A percentile compares a stretch with the other conserved stretches of the same genome.
These are phyloP conservation scores for Chaetoderma sp. DNA, from an alignment of 2,888 invertebrate genomes.

Conservation along the genomic window DNA sequence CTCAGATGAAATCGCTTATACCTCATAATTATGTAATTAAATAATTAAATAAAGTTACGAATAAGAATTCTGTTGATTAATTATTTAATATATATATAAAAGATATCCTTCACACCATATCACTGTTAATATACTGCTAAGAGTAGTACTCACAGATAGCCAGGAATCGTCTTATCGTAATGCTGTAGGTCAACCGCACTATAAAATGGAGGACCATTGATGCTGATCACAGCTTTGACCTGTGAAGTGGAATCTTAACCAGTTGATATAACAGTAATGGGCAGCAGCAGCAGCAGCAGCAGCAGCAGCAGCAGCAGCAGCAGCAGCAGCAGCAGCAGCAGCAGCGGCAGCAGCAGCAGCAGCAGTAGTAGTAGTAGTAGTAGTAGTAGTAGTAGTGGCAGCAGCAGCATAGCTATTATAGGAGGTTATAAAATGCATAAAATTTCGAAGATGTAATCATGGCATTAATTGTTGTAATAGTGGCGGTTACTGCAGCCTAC, in stretches of 20 bases:
- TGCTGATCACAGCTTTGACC: constrained; percentile 2
- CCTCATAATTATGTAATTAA: too few species aligned
- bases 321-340: neutral
- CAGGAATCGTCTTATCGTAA: neutral
- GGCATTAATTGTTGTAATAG: too few species aligned
- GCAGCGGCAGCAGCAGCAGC: neutral
- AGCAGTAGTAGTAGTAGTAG: neutral
- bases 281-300: neutral
- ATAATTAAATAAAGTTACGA: too few species aligned
- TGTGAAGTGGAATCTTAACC: neutral
- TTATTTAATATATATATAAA: too few species aligned
- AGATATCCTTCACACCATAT: too few species aligned
- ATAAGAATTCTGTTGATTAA: too few species aligned
- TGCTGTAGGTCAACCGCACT: neutral
- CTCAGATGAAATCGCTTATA: too few species aligned
- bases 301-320: neutral
- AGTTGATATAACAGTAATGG: neutral
- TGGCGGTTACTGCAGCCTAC: too few species aligned
- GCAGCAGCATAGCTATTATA: constrained; percentile 34
- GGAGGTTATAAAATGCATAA: constrained; percentile 41
- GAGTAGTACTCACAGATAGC: neutral
- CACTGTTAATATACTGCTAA: too few species aligned
- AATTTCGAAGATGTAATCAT: too few species aligned
- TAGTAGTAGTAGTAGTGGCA: neutral
- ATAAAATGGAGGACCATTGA: neutral